phyloP scores from a whole-genome alignment of 2,797 vertebrate species.

The Pterois miles region DNA sequence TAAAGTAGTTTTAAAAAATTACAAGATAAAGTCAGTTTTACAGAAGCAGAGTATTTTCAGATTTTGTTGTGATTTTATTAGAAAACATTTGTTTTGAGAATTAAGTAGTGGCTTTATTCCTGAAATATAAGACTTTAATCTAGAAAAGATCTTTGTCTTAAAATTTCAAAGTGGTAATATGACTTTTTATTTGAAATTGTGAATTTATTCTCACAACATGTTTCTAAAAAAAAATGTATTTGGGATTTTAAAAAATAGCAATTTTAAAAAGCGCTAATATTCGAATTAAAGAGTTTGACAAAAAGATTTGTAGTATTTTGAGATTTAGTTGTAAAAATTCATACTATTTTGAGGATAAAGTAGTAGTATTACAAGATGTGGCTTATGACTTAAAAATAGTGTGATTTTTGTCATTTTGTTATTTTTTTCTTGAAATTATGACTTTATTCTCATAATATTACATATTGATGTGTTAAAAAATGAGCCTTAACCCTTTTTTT shows the following conservation, averaged over 20 bases:
- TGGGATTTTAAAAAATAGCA: neutral
- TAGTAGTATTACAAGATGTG: neutral
- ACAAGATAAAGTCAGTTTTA: neutral
- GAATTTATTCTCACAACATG: neutral
- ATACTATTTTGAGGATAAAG: neutral
- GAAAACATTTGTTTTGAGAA: neutral
- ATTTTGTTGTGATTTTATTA: neutral
- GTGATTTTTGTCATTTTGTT: neutral
- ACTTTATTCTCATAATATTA: neutral
- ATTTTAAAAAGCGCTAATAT: neutral
- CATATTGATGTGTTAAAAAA: neutral
- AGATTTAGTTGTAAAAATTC: neutral
- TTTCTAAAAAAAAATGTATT: neutral
- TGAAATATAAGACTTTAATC: neutral
- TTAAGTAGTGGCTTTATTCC: neutral
- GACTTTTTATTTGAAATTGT: neutral
- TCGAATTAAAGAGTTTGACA: neutral
- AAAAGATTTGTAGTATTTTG: neutral
- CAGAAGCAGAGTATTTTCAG: neutral
- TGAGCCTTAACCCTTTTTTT: neutral
- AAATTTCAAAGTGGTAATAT: neutral
- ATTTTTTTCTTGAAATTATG: neutral
- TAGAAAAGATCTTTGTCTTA: neutral
- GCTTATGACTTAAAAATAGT: neutral
- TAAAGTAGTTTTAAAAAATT: neutral